These are phyloP conservation scores for Hydropsyche betteni DNA, from an alignment of 2,888 invertebrate species.

Conservation along the genomic window DNA sequence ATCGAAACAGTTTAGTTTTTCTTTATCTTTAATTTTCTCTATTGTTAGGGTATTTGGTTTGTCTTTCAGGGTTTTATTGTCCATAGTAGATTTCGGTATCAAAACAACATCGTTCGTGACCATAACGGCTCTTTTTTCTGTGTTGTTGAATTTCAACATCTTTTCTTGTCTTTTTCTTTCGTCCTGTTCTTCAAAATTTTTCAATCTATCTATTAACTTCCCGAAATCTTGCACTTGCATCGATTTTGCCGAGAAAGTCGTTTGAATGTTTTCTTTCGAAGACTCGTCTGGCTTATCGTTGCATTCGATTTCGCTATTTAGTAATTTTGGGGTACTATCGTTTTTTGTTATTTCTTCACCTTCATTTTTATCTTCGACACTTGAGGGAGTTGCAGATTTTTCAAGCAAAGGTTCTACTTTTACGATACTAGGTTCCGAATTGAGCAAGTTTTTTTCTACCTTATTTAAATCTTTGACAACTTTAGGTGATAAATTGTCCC, in stretches of 20 bases:
- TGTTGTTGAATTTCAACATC: constrained; percentile 58
- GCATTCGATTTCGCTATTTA: constrained; percentile 57
- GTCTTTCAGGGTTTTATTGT: constrained; percentile 61
- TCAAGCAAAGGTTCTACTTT: constrained; percentile 51
- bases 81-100: constrained; percentile 63
- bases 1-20: constrained; percentile 65
- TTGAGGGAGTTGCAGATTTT: constrained; percentile 52
- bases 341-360: constrained; percentile 59
- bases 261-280: constrained; percentile 55
- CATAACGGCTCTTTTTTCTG: constrained; percentile 61
- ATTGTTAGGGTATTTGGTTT: constrained; percentile 57
- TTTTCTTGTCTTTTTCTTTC: constrained; percentile 63
- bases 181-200: constrained; percentile 65
- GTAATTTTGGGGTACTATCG: constrained; percentile 54
- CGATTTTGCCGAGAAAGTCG: constrained; percentile 35
- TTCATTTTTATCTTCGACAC: constrained; percentile 53
- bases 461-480: constrained; percentile 32
- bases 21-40: constrained; percentile 62
- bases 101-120: constrained; percentile 64
- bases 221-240: constrained; percentile 56
- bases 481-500: not conserved
- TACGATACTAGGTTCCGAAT: not conserved
- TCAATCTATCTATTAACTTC: constrained; percentile 64
- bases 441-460: not conserved
- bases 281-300: constrained; percentile 54